Evolutionary conservation across 2,888 invertebrate genomes (phyloP).

Genomic region (Argyra leucocephala): DNA sequence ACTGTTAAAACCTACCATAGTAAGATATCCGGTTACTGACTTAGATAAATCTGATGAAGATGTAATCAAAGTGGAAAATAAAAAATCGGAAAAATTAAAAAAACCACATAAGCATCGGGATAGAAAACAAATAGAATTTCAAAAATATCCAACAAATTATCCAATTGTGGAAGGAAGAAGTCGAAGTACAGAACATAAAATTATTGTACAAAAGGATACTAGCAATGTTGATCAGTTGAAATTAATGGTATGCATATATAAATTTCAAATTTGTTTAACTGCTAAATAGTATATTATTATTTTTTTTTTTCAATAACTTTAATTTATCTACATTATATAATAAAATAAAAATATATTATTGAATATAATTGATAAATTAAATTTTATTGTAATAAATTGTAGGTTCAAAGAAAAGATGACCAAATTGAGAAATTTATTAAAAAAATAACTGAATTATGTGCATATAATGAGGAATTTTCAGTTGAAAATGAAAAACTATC

Average conservation of each 20-base stretch:
- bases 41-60: slow-evolving; percentile 33
- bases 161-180: slow-evolving; percentile 31
- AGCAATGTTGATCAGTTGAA: slow-evolving; percentile 29
- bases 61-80: slow-evolving; percentile 16
- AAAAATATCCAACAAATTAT: slow-evolving; percentile 36
- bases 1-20: not conserved
- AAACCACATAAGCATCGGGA: slow-evolving; percentile 23
- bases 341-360: too few species aligned
- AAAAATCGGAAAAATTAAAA: slow-evolving; percentile 15
- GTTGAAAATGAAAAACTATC: slow-evolving; percentile 54
- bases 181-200: slow-evolving; percentile 33
- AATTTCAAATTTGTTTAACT: slow-evolving; percentile 14
- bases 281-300: not conserved
- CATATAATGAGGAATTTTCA: slow-evolving; percentile 53
- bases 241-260: slow-evolving; percentile 30
- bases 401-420: slow-evolving; percentile 53
- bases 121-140: slow-evolving; percentile 27
- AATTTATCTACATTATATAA: too few species aligned
- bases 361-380: too few species aligned
- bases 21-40: slow-evolving; percentile 30
- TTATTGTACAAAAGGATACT: slow-evolving; percentile 17
- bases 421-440: slow-evolving; percentile 54
- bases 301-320: too few species aligned
- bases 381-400: too few species aligned
- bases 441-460: slow-evolving; percentile 50